Conservation (phyloP, 2,888 invertebrate genomes). For the Athalia circularis region DNA sequence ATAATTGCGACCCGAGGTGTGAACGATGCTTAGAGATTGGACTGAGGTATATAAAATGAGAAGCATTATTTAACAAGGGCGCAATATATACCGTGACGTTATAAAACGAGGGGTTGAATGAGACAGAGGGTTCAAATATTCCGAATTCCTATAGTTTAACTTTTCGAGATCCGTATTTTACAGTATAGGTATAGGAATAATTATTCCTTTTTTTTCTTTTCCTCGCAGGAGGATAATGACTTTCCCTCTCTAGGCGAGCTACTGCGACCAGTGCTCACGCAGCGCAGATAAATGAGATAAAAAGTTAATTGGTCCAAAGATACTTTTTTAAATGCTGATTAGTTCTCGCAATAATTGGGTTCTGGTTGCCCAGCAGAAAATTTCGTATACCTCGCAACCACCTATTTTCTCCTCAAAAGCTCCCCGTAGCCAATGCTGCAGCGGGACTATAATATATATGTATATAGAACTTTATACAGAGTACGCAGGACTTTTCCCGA, state of each 20-base stretch:
- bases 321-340: slow-evolving; percentile 40
- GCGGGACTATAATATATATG: background rate
- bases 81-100: background rate
- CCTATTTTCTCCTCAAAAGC: background rate
- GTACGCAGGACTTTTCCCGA: slow-evolving; percentile 31
- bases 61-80: background rate
- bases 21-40: too few relatives aligned
- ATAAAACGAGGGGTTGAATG: background rate
- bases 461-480: background rate
- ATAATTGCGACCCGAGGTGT: too few relatives aligned
- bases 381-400: background rate
- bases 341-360: slow-evolving; percentile 18
- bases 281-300: slow-evolving; percentile 4
- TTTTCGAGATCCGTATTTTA: background rate
- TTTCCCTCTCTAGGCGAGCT: too few relatives aligned
- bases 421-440: slow-evolving; percentile 1
- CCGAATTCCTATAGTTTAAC: slow-evolving; percentile 7
- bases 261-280: background rate
- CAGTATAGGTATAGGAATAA: background rate
- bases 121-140: background rate
- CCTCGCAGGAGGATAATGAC: background rate
- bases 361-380: background rate
- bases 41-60: background rate
- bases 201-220: background rate
- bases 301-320: slow-evolving; percentile 34